A percentile compares a stretch with the other conserved stretches of the same genome.
Conservation (phyloP, 2,888 invertebrate genomes). For the Troides oblongomaculatus region DNA sequence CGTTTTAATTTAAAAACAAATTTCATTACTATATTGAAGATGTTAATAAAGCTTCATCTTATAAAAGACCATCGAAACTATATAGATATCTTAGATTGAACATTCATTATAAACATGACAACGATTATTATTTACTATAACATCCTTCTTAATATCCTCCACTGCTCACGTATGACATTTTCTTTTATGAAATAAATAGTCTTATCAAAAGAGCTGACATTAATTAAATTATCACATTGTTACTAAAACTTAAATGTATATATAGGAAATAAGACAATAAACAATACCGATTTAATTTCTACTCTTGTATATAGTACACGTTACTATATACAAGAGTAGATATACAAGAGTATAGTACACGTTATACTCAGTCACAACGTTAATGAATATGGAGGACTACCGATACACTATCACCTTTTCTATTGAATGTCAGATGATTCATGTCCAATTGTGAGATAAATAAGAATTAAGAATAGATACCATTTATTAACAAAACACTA, state of each 20-base stretch:
- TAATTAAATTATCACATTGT: too few species aligned
- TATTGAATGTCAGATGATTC: conserved; percentile 6
- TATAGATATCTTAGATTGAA: too few species aligned
- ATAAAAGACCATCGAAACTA: too few species aligned
- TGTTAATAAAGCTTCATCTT: too few species aligned
- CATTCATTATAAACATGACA: too few species aligned
- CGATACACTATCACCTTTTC: conserved; percentile 26
- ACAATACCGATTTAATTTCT: background rate
- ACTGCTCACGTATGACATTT: too few species aligned
- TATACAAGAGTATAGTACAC: conserved; percentile 3
- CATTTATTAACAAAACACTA: too few species aligned
- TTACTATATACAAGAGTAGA: background rate
- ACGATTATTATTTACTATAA: too few species aligned
- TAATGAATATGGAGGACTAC: background rate
- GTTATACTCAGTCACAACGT: conserved; percentile 12
- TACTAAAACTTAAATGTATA: background rate
- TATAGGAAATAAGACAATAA: background rate
- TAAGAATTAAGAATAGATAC: background rate
- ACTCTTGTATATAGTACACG: conserved; percentile 4
- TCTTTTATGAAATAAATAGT: too few species aligned
- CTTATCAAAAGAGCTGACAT: too few species aligned
- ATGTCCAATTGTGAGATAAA: background rate
- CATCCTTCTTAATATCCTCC: too few species aligned
- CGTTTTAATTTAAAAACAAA: background rate
- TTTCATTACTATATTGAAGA: too few species aligned